Evolutionary conservation across 1,140 invertebrate species (phyloP).

Genomic region (Bombus pascuorum): DNA sequence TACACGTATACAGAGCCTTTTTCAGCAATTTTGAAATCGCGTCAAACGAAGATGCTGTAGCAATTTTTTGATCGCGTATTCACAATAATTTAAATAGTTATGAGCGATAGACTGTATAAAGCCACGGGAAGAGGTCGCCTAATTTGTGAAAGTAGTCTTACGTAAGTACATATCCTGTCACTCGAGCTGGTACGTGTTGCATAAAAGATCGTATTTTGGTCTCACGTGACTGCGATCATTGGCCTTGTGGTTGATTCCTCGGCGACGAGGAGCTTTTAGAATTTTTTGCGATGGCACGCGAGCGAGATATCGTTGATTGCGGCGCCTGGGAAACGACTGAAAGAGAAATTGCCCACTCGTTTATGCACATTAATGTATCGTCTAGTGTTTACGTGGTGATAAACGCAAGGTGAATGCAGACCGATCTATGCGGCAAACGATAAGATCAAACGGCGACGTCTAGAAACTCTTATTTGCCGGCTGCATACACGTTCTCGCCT

Average conservation of each 20-base stretch:
- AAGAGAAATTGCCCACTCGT: constrained; percentile 32
- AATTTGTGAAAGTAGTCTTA: constrained; percentile 30
- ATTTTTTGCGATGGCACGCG: constrained; percentile 35
- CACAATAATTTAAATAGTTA: too few species aligned
- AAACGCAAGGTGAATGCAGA: constrained; percentile 33
- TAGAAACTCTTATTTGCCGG: neutral
- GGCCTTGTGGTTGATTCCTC: constrained; percentile 3
- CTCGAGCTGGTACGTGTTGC: constrained; percentile 6
- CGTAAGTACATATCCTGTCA: neutral
- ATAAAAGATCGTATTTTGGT: constrained; percentile 13
- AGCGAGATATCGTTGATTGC: constrained; percentile 39
- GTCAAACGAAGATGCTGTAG: too few species aligned
- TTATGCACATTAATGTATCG: constrained; percentile 33
- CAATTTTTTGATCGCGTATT: too few species aligned
- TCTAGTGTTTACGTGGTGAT: constrained; percentile 37
- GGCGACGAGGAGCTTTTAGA: constrained; percentile 3
- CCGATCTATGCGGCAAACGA: constrained; percentile 10
- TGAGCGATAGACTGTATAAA: neutral
- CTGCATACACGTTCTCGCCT: neutral
- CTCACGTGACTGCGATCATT: constrained; percentile 42
- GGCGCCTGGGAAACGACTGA: neutral
- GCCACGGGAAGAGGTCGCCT: neutral
- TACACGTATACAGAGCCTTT: too few species aligned
- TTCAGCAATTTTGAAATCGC: too few species aligned
- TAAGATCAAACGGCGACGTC: constrained; percentile 13